Base-by-base conservation (phyloP, 2,888 invertebrate species). In the Ischnus inquisitorius region DNA sequence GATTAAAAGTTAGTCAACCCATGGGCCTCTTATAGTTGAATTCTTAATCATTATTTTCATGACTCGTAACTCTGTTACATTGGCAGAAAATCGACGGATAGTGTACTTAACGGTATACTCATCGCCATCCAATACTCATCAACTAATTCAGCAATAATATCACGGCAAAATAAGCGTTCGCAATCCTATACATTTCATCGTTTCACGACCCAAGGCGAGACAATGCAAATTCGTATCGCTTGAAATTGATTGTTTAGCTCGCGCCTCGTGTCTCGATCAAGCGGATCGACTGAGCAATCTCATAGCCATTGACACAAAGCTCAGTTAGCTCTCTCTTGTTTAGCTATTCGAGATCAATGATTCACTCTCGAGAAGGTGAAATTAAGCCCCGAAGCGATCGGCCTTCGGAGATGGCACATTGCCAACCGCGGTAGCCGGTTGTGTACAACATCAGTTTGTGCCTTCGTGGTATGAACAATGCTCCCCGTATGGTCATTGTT, bases 281-380 rank as follows among this genome's bases (percentile, higher is more conserved):
- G 54, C 28, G 25, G 8, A 67, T 54, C 57, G 43, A 80, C 57
- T 57, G 74, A 80, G 8, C 46, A 48, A 62, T 62, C 16, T 25
- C 46, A n/a, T 8, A 46, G 16, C 46, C 22, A 19, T 46, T 22
- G 19, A 10, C 16, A 28, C 25, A 22, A 57, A 16, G 60, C 34
- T 65, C 34, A 16, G 54, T 8, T 54, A 3, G 54, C 19, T 28
- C 41, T 8, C 46, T 10, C 19, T n/a, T 60, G 54, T 69, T 62
- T 22, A 65, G 67, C 41, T 60, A 48, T 67, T 67, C 41, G 16
- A 22, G 41, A 78, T 78, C 82, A 68, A 82, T 82, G 68, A 79
- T 79, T 79, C 74, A 74, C 51, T 62, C 12, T 54, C n/a, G 19
- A 43, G 51, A 51, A 62, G 62, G 43, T 16, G 22, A 54, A 60